A percentile compares a stretch with the other conserved stretches of the same genome.
phyloP scores from a whole-genome alignment of 2,888 invertebrate species.

The Tiliacea citrago region DNA sequence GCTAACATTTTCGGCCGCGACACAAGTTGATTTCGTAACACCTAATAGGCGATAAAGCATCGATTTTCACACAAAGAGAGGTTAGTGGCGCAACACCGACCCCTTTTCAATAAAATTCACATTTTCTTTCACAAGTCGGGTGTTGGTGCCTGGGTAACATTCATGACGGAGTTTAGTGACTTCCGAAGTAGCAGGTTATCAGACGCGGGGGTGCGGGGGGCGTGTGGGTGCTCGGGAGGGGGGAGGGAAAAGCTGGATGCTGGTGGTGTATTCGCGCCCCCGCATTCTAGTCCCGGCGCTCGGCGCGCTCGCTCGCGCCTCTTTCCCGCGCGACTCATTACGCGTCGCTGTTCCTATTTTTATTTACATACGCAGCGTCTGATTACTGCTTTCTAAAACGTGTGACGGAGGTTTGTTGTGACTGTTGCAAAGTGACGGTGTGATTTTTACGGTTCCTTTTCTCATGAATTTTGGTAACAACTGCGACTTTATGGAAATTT shows the following conservation, averaged over 20 bases:
- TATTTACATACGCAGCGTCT: conserved; percentile 73
- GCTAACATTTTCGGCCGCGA: conserved; percentile 65
- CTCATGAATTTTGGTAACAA: conserved; percentile 31
- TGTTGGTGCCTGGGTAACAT: conserved; percentile 86
- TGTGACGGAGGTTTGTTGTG: conserved; percentile 86
- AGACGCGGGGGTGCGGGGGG: conserved; percentile 78
- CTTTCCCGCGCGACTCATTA: conserved; percentile 73
- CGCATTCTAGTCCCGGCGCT: conserved; percentile 85
- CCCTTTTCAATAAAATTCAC: conserved; percentile 88
- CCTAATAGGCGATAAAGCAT: conserved; percentile 80
- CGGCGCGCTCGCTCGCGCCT: conserved; percentile 82
- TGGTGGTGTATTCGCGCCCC: conserved; percentile 82
- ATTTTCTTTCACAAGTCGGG: conserved; percentile 86
- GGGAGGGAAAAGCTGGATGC: conserved; percentile 83
- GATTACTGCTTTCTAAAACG: conserved; percentile 69
- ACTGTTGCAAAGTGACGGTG: conserved; percentile 82
- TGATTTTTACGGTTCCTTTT: conserved; percentile 82
- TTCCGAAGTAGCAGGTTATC: conserved; percentile 91
- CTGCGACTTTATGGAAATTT: conserved; percentile 15
- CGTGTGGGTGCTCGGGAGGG: conserved; percentile 68
- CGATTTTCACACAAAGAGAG: conserved; percentile 82
- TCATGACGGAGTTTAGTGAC: conserved; percentile 89
- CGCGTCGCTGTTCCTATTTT: conserved; percentile 79
- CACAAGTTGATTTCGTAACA: conserved; percentile 77
- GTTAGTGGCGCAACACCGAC: conserved; percentile 80